Conservation (phyloP, 1,140 invertebrate genomes). For the Augochlora pura region DNA sequence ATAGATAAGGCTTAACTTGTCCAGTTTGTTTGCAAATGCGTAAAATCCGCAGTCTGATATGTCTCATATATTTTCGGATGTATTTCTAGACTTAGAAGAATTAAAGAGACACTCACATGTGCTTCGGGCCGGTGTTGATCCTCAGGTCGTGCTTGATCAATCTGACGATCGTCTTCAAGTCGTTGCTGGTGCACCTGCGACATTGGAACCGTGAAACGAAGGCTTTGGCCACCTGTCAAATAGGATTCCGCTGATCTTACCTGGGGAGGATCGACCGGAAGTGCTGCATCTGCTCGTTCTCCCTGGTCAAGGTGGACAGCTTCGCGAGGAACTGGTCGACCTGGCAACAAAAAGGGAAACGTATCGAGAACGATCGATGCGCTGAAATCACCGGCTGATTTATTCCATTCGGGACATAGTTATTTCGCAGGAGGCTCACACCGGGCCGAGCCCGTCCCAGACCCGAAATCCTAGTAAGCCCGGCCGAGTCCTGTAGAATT, state of each 20-base stretch:
- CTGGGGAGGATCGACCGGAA: conserved; percentile 86
- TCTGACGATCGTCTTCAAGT: conserved; percentile 92
- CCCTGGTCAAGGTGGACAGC: conserved; percentile 89
- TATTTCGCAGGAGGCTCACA: background rate
- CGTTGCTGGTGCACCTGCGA: conserved; percentile 88
- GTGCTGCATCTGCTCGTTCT: conserved; percentile 91
- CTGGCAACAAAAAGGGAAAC: conserved; percentile 63
- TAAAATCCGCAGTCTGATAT: no score
- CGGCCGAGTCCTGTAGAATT: background rate
- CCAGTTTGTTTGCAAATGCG: no score
- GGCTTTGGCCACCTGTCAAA: no score
- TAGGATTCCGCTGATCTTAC: conserved; percentile 7
- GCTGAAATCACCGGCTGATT: no score
- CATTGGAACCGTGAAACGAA: no score
- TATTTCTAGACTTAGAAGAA: no score
- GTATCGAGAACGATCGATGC: background rate
- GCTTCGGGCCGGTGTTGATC: conserved; percentile 95
- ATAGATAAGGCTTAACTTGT: no score
- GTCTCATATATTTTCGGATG: no score
- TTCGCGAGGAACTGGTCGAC: conserved; percentile 88
- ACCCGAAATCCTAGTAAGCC: background rate
- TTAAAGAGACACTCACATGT: conserved; percentile 84
- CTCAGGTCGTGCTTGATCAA: conserved; percentile 94
- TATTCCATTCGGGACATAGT: no score
- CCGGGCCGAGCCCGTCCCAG: no score